phyloP scores from a whole-genome alignment of 2,113 vertebrate genomes.

The Mesocricetus auratus region DNA sequence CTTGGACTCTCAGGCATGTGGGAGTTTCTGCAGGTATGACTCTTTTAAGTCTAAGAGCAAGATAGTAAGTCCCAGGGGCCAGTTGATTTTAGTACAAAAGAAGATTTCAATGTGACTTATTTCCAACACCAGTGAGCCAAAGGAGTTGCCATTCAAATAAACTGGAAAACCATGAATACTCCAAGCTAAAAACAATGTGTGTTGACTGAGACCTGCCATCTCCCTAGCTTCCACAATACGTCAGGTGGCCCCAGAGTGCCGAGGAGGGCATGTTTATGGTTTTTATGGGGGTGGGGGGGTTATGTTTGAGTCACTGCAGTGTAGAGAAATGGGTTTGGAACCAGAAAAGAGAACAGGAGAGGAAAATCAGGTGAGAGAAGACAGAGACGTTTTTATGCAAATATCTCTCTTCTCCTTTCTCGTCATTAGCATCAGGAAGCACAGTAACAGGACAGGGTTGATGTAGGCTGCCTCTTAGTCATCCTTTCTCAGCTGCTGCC shows the following conservation, averaged over 20 bases:
- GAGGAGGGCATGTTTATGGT: constrained; percentile 41
- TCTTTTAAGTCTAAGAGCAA: constrained; percentile 60
- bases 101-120: constrained; percentile 79
- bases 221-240: too few species aligned
- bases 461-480: constrained; percentile 57
- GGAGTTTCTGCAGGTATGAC: constrained; percentile 70
- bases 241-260: background rate
- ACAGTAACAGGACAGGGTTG: background rate
- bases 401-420: constrained; percentile 36
- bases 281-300: constrained; percentile 47
- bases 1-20: constrained; percentile 43
- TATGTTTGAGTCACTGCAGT: constrained; percentile 54
- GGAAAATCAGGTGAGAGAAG: constrained; percentile 48
- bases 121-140: constrained; percentile 71
- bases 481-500: background rate
- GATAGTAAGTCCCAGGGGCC: constrained; percentile 77
- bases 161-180: constrained; percentile 70
- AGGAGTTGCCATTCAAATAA: constrained; percentile 72
- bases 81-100: constrained; percentile 81
- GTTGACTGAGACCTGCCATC: constrained; percentile 35
- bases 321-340: constrained; percentile 70
- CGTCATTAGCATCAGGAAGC: constrained; percentile 64
- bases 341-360: constrained; percentile 61
- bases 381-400: constrained; percentile 21
- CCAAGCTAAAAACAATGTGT: constrained; percentile 54